Conservation (phyloP, 2,888 invertebrate species). For the Drosophila ezoana region DNA sequence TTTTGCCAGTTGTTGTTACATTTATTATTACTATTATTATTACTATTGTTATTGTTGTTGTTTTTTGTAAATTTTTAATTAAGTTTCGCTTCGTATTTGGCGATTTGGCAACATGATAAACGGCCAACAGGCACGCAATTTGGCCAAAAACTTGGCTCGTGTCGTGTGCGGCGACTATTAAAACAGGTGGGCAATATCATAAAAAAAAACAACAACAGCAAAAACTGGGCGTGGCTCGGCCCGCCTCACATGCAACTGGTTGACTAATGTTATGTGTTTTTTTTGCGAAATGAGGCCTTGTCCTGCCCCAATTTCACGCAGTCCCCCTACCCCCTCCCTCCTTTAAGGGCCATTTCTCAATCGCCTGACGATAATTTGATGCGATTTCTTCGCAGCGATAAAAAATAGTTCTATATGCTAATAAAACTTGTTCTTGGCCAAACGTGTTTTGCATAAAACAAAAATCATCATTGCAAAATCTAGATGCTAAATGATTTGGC, state of each 20-base stretch:
- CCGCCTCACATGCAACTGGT: conserved; percentile 62
- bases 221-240: conserved; percentile 1
- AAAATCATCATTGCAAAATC: conserved; percentile 47
- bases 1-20: conserved; percentile 14
- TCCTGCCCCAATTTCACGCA: conserved; percentile 17
- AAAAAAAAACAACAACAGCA: conserved; percentile 10
- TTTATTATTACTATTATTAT: conserved; percentile 6
- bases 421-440: conserved; percentile 59
- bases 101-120: conserved; percentile 61
- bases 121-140: conserved; percentile 64
- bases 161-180: conserved; percentile 67
- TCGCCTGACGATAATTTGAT: conserved; percentile 42
- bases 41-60: conserved; percentile 6
- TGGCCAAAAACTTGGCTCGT: conserved; percentile 66
- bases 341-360: conserved; percentile 10
- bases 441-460: conserved; percentile 49
- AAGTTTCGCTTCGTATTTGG: conserved; percentile 53
- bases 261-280: conserved; percentile 62
- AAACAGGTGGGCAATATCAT: conserved; percentile 70
- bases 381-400: conserved; percentile 66
- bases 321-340: neutral
- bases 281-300: neutral
- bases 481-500: conserved; percentile 26
- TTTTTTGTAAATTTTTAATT: conserved; percentile 64
- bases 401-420: conserved; percentile 77